Evolutionary conservation across 2,797 vertebrate genomes (phyloP).

Genomic region (Hoplostethus atlanticus): DNA sequence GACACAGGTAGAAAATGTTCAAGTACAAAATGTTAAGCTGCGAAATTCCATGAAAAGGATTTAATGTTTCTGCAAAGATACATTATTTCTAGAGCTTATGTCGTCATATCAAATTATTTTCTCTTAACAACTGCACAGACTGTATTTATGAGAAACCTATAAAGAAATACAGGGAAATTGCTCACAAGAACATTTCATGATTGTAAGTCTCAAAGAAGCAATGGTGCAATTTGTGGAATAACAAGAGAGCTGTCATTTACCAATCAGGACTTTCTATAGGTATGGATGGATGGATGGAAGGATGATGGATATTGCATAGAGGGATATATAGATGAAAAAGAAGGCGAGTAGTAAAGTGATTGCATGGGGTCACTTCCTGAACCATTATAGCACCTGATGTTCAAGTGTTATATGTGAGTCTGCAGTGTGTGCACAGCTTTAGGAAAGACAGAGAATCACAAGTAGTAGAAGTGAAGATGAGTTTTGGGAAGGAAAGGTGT

Average conservation of each 20-base stretch:
- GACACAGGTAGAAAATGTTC: not conserved
- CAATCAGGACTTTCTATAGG: not conserved
- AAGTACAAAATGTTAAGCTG: too few species aligned
- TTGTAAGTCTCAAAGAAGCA: conserved; percentile 2
- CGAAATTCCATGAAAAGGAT: too few species aligned
- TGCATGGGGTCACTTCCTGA: not conserved
- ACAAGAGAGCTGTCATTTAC: not conserved
- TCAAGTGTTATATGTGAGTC: not conserved
- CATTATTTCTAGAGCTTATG: too few species aligned
- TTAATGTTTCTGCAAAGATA: too few species aligned
- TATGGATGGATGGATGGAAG: not conserved
- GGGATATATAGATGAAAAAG: not conserved
- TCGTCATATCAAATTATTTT: not conserved
- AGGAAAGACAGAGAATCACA: not conserved
- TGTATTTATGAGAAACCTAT: not conserved
- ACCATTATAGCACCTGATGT: not conserved
- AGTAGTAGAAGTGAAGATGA: conserved; percentile 1
- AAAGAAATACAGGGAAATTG: not conserved
- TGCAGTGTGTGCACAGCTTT: not conserved
- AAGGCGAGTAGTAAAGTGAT: conserved; percentile 3
- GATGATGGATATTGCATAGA: not conserved
- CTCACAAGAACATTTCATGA: not conserved
- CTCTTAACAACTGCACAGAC: not conserved
- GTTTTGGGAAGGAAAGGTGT: conserved; percentile 16
- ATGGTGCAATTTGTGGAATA: conserved; percentile 1